A percentile compares a stretch with the other conserved stretches of the same genome.
phyloP scores from a whole-genome alignment of 1,140 invertebrate species.

The Centruroides sculpturatus region DNA sequence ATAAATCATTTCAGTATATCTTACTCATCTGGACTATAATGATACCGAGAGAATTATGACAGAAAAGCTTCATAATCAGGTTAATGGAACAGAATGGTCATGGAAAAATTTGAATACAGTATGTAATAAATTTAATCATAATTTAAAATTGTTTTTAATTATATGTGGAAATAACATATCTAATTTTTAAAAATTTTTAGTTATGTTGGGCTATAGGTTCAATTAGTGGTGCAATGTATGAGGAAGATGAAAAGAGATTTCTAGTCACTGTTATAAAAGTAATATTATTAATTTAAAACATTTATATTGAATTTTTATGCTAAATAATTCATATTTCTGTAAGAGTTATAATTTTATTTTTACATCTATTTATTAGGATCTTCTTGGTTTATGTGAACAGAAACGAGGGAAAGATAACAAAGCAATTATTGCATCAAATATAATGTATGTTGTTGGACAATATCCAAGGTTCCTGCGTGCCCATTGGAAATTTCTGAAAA shows the following conservation, averaged over 20 bases:
- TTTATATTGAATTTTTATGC: neutral
- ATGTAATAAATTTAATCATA: slow-evolving; percentile 18
- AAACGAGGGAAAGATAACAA: slow-evolving; percentile 99
- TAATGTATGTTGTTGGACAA: slow-evolving; percentile 99
- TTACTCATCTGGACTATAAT: slow-evolving; percentile 94
- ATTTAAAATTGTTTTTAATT: too few relatives aligned
- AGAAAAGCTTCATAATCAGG: slow-evolving; percentile 96
- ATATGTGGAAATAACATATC: neutral
- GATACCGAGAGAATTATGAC: slow-evolving; percentile 99
- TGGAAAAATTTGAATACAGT: slow-evolving; percentile 99
- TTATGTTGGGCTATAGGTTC: slow-evolving; percentile 99
- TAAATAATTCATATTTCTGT: neutral
- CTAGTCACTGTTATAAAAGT: slow-evolving; percentile 95
- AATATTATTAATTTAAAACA: slow-evolving; percentile 2
- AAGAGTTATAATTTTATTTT: neutral
- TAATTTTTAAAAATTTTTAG: slow-evolving; percentile 27
- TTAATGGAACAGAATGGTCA: slow-evolving; percentile 97
- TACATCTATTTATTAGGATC: slow-evolving; percentile 40
- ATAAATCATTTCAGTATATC: slow-evolving; percentile 52
- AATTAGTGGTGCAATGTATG: slow-evolving; percentile 96
- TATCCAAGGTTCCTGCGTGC: slow-evolving; percentile 96
- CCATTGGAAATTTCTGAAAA: slow-evolving; percentile 99
- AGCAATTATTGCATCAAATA: slow-evolving; percentile 99
- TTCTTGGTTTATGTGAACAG: slow-evolving; percentile 95
- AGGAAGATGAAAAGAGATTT: slow-evolving; percentile 99